Evolutionary conservation across 2,113 vertebrate species (phyloP), one percentile per base, ranked within the genome.

Genomic region (Ciconia boyciana): DNA sequence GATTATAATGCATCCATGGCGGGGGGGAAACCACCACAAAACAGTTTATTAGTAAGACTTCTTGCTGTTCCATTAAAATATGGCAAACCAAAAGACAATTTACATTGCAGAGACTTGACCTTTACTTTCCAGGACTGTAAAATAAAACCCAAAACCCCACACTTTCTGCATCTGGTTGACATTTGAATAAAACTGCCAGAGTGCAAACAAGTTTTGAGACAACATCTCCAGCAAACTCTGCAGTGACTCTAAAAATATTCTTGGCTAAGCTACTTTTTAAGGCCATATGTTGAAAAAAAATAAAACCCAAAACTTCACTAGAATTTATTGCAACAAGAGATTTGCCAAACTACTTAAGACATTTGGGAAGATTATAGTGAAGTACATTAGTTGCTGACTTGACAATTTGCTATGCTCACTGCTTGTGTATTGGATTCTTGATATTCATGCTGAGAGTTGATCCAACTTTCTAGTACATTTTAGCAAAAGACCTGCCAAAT

Each of bases 141-240:
- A 96, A 75, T 66, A 92, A 94, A 96, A 64, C 24, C 54, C 28
- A 11, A 87, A 87, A 58, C 79, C 29, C 83, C 43, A 84, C 90
- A 95, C 65, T 95, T 92, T 75, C 90, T 90, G 96, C 98, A 98
- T 98, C 97, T 98, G 98, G 91, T 95, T 98, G 96, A 97, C 92
- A 98, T 98, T 98, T 98, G 91, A 96, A 96, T 96, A 95, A 96
- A 97, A 93, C 87, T 97, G 84, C 91, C 83, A 94, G 86, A 98
- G 64, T 88, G 77, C 89, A 97, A 98, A 97, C 97, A 97, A 97
- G 83, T 95, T 98, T 95, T 79, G 82, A 87, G 90, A 95, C 95
- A 97, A 93, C 91, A 96, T 96, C 81, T 96, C 87, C 57, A 95
- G 93, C 55, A 94, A 97, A 97, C 49, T 96, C 81, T 95, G 70